Conservation (phyloP, 1,140 invertebrate species). For the Mesaphorura yosii region DNA sequence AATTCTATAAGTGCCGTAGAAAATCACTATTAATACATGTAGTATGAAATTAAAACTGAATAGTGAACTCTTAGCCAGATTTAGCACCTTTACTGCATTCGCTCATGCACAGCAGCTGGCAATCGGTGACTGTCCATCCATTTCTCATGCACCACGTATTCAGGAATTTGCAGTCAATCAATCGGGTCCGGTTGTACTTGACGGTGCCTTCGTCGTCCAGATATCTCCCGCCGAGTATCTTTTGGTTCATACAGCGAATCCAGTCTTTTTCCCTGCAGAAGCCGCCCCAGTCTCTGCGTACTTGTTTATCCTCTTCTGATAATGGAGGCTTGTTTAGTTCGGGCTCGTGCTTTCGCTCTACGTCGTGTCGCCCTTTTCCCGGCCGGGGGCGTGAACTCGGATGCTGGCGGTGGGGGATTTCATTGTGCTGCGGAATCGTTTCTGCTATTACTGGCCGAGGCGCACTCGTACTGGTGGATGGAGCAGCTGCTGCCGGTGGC, state of each 20-base stretch:
- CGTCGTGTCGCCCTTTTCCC: no score
- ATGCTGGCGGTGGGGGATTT: no score
- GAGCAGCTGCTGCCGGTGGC: no score
- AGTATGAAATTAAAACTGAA: no score
- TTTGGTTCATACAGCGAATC: background rate
- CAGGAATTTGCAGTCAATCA: background rate
- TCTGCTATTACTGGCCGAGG: no score
- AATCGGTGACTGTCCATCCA: slow-evolving; percentile 18
- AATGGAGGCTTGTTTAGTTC: background rate
- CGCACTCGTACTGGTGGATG: no score
- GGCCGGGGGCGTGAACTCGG: no score
- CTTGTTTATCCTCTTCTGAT: background rate
- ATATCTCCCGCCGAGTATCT: background rate
- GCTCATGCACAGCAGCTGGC: slow-evolving; percentile 12
- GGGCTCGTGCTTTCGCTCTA: background rate
- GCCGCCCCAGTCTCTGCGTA: background rate
- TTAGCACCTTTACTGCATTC: slow-evolving; percentile 17
- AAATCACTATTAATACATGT: no score
- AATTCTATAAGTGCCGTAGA: no score
- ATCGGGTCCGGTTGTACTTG: background rate
- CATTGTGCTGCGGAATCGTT: no score
- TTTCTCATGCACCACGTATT: slow-evolving; percentile 13
- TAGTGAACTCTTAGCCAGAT: no score
- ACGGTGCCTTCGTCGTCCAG: background rate
- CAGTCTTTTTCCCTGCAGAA: background rate